Evolutionary conservation across 1,140 invertebrate genomes (phyloP).

Genomic region (Dendroctonus ponderosae): DNA sequence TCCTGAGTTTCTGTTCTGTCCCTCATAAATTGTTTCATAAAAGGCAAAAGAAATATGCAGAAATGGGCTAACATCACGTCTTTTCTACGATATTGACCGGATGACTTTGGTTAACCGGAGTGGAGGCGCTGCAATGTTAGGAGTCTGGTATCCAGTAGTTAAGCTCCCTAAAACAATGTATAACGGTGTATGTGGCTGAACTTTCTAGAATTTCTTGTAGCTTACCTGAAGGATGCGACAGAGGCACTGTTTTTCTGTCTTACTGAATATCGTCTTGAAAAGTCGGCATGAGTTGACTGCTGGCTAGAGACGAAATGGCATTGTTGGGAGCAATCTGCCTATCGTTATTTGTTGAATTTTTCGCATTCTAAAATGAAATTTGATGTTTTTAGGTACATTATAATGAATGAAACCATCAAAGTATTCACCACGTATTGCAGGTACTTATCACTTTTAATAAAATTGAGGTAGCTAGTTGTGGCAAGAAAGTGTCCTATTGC

Average conservation of each 20-base stretch:
- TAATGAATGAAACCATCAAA: not conserved
- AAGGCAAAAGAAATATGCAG: too few relatives aligned
- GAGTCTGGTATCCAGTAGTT: too few relatives aligned
- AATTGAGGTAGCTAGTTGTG: slow-evolving; percentile 85
- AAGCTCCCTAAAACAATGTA: too few relatives aligned
- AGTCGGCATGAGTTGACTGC: slow-evolving; percentile 65
- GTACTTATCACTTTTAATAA: slow-evolving; percentile 88
- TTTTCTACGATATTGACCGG: too few relatives aligned
- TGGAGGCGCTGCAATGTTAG: too few relatives aligned
- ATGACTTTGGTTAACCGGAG: too few relatives aligned
- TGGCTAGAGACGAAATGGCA: slow-evolving; percentile 52
- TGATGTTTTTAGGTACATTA: not conserved
- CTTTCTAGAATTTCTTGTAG: not conserved
- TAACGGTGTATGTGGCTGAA: not conserved
- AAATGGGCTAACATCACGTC: too few relatives aligned
- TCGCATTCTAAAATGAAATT: slow-evolving; percentile 46
- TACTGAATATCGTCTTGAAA: slow-evolving; percentile 80
- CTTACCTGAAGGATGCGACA: slow-evolving; percentile 35
- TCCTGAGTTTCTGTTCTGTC: too few relatives aligned
- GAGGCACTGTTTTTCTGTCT: slow-evolving; percentile 43
- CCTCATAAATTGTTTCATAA: too few relatives aligned
- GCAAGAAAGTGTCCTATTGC: slow-evolving; percentile 80
- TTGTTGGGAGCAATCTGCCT: slow-evolving; percentile 50
- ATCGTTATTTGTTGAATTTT: slow-evolving; percentile 50
- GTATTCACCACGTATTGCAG: slow-evolving; percentile 75